Evolutionary conservation across 2,113 vertebrate species (phyloP), one percentile per base, ranked within the genome.

Genomic region (Saimiri boliviensis): DNA sequence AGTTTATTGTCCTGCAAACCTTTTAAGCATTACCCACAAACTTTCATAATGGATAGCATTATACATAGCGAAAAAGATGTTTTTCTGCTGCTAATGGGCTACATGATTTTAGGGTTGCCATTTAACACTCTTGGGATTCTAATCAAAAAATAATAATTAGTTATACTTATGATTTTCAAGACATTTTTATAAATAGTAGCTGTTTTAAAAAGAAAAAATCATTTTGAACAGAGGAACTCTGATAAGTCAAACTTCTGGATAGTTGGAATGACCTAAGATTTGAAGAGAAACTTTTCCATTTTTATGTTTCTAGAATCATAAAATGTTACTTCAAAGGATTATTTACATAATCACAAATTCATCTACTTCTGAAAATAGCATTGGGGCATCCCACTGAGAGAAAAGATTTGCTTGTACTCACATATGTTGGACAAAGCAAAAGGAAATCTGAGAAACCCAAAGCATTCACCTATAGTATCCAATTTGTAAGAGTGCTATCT

Each of bases 261-360:
- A 77, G 82, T 86, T 86, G 19, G 32, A 17, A 80, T 92, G 70
- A 88, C n/a, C 32, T 30, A 91, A 73, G 8, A 89, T 82, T 82
- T 96, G 77, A 93, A 97, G 77, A 83, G 56, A 88, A 86, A 71
- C 8, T n/a, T 81, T 91, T 37, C 21, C n/a, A 10, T 80, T 35
- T 95, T 77, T 84, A 12, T 94, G 6, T 77, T 49, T 30, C 3
- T 89, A 63, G 20, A 84, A 89, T 92, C 42, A 89, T 70, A 86
- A 89, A 94, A 84, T 89, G 6, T 49, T 89, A 86, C 60, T 95
- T 95, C 54, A 85, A 89, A 93, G 27, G 3, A 93, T 95, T 97
- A 97, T 97, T 97, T 97, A 89, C 89, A 96, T 95, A 92, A 70
- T 94, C 79, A 92, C 32, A 86, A 93, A 89, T 91, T 97, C 45